Evolutionary conservation across 1,140 invertebrate species (phyloP), one percentile per base, ranked within the genome.

Genomic region (Glossosoma conforme): DNA sequence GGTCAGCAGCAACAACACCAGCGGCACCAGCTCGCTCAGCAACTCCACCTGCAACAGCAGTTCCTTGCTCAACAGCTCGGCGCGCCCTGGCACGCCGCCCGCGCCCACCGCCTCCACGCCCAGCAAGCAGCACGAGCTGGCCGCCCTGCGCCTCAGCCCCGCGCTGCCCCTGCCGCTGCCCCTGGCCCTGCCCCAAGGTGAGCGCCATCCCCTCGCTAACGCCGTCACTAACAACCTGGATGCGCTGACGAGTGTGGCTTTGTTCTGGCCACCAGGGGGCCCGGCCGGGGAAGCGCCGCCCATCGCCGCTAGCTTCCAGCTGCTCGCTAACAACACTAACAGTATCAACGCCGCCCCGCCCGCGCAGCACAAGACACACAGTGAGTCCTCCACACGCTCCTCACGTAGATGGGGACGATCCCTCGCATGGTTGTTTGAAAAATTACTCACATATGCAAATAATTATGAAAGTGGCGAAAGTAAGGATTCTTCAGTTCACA

Each of bases 1-100:
- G 47, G 72, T 77, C 60, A 70, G 77, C 55, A 50, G 62, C 52
- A 59, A 59, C 60, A 64, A 58, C 61, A 58, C 65, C 19, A 60
- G 61, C 65, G n/a, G 6, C 24, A 28, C 6, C n/a, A 28, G 18
- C 33, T 41, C 54, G 14, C 38, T 37, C 28, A 48, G 40, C 42
- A 44, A 43, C 18, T 44, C 49, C 3, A 46, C 51, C 17, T 40
- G 43, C 10, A 45, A 52, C 18, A 52, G 20, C 51, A 53, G 51
- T 46, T 54, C 52, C 2, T 33, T 54, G 2, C 20, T 54, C 2
- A 54, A 54, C 21, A 54, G 25, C 47, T 54, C 52, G 30, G 37
- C 36, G 33, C 28, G n/a, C 48, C 24, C 36, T n/a, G 11, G 30
- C 37, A 11, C 15, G n/a, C 25, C 19, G 41, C 44, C 44, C 11